These are phyloP conservation scores for Trematomus bernacchii DNA, from an alignment of 2,797 vertebrate genomes.

Conservation along the genomic window DNA sequence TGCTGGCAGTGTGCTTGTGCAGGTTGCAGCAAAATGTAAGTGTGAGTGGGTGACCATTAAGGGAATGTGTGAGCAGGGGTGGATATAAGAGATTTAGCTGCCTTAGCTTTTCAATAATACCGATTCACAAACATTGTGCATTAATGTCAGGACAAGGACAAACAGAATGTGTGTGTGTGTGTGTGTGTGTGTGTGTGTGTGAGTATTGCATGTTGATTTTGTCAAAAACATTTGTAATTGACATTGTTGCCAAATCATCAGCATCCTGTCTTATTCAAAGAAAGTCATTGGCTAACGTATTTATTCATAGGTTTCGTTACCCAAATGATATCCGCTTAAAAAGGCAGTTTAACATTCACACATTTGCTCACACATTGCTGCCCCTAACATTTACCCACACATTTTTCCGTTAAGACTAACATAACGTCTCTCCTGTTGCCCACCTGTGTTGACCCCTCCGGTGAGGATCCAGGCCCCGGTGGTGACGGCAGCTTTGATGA, in stretches of 20 bases:
- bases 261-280: no score
- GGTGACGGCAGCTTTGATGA: slow-evolving; percentile 98
- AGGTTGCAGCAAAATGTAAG: slow-evolving; percentile 16
- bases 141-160: no score
- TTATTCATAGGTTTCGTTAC: no score
- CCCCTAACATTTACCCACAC: neutral
- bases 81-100: slow-evolving; percentile 7
- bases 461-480: slow-evolving; percentile 99
- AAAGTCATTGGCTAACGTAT: no score
- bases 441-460: slow-evolving; percentile 98
- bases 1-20: slow-evolving; percentile 30
- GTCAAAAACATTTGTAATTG: no score
- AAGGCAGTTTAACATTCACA: neutral
- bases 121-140: neutral
- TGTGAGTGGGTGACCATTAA: slow-evolving; percentile 6
- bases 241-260: no score
- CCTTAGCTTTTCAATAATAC: slow-evolving; percentile 1
- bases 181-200: no score
- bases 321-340: no score
- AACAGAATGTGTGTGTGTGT: no score
- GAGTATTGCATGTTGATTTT: no score
- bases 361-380: neutral
- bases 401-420: neutral
- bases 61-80: neutral
- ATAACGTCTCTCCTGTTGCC: slow-evolving; percentile 24